phyloP scores from a whole-genome alignment of 64 coral and sea anemone genomes.

The Pachyseris speciosa region DNA sequence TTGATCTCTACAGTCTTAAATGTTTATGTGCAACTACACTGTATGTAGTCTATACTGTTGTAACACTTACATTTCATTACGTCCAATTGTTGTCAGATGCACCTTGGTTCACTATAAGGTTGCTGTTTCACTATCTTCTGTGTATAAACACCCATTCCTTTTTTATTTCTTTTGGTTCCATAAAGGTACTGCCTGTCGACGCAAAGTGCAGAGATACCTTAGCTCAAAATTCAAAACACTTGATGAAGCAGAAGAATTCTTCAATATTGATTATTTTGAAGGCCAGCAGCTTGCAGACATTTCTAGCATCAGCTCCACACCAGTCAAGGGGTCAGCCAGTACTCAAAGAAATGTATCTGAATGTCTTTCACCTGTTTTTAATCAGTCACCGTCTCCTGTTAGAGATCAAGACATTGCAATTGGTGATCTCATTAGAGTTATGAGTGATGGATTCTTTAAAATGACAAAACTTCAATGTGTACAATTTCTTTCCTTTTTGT shows the following conservation, averaged over 20 bases:
- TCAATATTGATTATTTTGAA: conserved; percentile 11
- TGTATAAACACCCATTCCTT: not conserved
- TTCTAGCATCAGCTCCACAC: not conserved
- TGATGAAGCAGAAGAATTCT: conserved; percentile 22
- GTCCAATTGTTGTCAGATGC: too few relatives aligned
- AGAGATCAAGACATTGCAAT: not conserved
- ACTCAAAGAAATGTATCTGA: not conserved
- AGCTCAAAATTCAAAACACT: not conserved
- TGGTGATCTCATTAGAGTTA: not conserved
- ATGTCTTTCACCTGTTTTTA: not conserved
- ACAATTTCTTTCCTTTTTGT: not conserved
- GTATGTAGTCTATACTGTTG: too few relatives aligned
- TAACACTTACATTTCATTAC: too few relatives aligned
- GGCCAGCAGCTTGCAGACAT: not conserved
- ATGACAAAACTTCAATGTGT: not conserved
- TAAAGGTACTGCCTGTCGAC: conserved; percentile 28
- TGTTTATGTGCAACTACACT: too few relatives aligned
- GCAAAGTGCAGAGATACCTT: not conserved
- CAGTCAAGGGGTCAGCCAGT: too few relatives aligned
- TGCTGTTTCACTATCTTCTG: not conserved
- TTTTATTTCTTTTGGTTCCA: not conserved
- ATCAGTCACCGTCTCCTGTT: not conserved
- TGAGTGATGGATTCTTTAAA: not conserved
- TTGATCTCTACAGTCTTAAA: too few relatives aligned
- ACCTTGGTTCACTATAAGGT: not conserved